These are phyloP conservation scores for Setophaga petechia DNA, from an alignment of 2,113 vertebrate genomes.

Conservation along the genomic window DNA sequence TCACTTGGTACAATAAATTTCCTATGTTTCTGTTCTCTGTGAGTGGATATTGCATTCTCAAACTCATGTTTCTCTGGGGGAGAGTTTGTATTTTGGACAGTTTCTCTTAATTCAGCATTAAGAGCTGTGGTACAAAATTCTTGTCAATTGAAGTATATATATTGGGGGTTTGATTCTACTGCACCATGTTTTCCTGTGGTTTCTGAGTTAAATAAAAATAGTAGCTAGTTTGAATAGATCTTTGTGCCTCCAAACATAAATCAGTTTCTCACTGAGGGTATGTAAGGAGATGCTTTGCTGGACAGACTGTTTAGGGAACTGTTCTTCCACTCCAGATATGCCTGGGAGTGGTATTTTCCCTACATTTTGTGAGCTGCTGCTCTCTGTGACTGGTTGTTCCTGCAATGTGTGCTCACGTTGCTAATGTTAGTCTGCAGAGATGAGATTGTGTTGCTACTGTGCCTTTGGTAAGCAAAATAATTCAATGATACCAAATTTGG, in stretches of 20 bases:
- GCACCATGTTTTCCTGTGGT: neutral
- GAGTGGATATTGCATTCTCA: neutral
- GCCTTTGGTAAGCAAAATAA: neutral
- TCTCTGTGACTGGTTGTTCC: neutral
- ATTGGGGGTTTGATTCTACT: neutral
- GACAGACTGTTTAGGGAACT: neutral
- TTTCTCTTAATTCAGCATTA: neutral
- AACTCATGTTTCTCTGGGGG: neutral
- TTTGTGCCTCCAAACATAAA: neutral
- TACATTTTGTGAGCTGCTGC: neutral
- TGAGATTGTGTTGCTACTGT: neutral
- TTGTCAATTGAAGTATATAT: neutral
- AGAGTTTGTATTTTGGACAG: neutral
- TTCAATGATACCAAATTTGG: neutral
- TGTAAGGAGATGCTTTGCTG: neutral
- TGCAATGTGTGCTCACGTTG: neutral
- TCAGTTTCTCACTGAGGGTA: accelerated
- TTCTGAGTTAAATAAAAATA: neutral
- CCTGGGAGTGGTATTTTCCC: neutral
- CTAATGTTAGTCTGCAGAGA: neutral
- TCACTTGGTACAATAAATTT: neutral
- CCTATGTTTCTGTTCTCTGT: neutral
- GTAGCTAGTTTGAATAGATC: neutral
- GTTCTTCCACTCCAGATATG: neutral
- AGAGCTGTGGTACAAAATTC: neutral